Percentiles rank a stretch among this genome's conserved stretches.
phyloP scores from a whole-genome alignment of 2,797 vertebrate genomes.

The Myotis vivesi region DNA sequence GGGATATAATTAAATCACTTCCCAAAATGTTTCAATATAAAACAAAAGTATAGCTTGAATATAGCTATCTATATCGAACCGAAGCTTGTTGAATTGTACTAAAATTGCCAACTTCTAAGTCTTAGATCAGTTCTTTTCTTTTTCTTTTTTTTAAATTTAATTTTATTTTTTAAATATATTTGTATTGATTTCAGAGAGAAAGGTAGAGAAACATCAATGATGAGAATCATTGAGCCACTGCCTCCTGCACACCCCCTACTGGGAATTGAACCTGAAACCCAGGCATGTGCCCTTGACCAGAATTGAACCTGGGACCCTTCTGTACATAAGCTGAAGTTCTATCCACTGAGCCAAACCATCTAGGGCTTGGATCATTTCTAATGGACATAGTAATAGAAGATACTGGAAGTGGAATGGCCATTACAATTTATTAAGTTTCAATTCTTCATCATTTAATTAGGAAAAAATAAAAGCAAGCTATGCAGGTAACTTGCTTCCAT shows the following conservation, averaged over 20 bases:
- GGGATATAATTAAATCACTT: neutral
- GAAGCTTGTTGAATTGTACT: neutral
- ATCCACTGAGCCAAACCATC: no score
- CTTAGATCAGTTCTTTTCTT: neutral
- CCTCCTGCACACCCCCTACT: no score
- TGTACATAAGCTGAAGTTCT: no score
- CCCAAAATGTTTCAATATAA: neutral
- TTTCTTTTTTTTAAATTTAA: no score
- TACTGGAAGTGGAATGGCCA: neutral
- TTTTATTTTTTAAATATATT: no score
- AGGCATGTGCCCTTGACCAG: no score
- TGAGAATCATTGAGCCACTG: no score
- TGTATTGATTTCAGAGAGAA: no score
- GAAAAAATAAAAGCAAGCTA: neutral
- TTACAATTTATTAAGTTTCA: neutral
- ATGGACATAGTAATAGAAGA: neutral
- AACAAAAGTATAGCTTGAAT: neutral
- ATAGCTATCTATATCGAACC: neutral
- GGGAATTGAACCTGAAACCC: no score
- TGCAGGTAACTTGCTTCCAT: neutral
- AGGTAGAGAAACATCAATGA: no score
- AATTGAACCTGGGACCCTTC: no score
- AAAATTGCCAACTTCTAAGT: neutral
- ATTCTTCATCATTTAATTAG: neutral
- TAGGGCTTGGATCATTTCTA: neutral